A percentile compares a stretch with the other conserved stretches of the same genome.
Evolutionary conservation across 2,797 vertebrate genomes (phyloP).

Genomic region (Chaunax sp.): DNA sequence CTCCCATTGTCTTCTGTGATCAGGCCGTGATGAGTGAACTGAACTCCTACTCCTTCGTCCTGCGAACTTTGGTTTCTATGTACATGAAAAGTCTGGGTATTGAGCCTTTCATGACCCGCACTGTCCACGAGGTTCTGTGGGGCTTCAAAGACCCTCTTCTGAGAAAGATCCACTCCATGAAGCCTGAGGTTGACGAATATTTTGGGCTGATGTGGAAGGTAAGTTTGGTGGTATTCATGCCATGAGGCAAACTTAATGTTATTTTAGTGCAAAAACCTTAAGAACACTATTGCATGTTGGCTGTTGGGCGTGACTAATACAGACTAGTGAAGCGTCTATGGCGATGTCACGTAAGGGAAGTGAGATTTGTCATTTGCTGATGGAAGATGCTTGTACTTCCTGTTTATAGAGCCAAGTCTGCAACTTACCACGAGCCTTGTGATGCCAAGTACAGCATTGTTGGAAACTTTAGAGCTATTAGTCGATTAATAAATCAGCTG

Average conservation of each 20-base stretch:
- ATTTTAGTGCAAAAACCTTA: background rate
- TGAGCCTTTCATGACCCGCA: conserved; percentile 78
- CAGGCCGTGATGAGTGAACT: conserved; percentile 85
- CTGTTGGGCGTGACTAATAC: conserved; percentile 9
- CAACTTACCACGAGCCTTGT: conserved; percentile 15
- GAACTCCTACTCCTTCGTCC: conserved; percentile 77
- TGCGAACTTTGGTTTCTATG: conserved; percentile 73
- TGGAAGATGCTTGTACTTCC: conserved; percentile 48
- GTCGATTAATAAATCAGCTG: background rate
- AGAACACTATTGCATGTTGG: background rate
- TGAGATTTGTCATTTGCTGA: conserved; percentile 56
- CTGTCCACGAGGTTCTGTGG: conserved; percentile 85
- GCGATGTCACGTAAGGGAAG: conserved; percentile 25
- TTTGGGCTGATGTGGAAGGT: conserved; percentile 90
- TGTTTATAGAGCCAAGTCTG: conserved; percentile 21
- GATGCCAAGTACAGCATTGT: conserved; percentile 15
- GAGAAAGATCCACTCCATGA: conserved; percentile 73
- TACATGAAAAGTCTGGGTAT: conserved; percentile 72
- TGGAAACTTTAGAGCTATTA: background rate
- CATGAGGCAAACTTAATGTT: background rate
- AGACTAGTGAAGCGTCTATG: conserved; percentile 12
- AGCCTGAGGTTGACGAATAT: conserved; percentile 82
- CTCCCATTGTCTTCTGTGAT: background rate
- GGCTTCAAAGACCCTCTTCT: conserved; percentile 87
- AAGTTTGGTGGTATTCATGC: conserved; percentile 11